Evolutionary conservation across 2,113 vertebrate genomes (phyloP), one percentile per base, ranked within the genome.

Genomic region (Ophthalmolycus amberensis): DNA sequence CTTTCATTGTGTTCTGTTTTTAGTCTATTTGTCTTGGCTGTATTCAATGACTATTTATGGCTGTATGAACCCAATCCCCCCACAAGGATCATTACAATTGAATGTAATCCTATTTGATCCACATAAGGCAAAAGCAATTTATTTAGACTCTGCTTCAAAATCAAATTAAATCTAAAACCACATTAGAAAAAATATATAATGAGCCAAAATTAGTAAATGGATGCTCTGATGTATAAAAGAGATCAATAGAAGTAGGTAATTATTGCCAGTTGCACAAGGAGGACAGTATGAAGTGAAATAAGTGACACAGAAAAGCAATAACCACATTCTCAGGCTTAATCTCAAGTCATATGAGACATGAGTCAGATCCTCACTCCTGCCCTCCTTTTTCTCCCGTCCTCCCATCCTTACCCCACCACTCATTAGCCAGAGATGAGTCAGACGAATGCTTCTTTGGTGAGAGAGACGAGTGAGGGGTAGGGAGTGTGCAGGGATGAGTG

Each of bases 371-470:
- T 84, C 60, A 44, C 70, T 75, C 52, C 69, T 89, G 71, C 77
- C 80, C 72, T 86, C 62, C 68, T 72, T 72, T 72, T 76, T n/a
- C 38, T 73, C 37, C 56, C 70, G 70, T 87, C 66, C 85, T 82
- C 76, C 82, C 72, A 59, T 80, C 63, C 56, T 80, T 80, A 76
- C 62, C 77, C 67, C 63, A 73, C 68, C 80, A 59, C 85, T 90
- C 82, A 88, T 90, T 92, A 93, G 85, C 77, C 75, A 59, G 29
- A 48, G 83, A 90, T 93, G 90, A 93, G 82, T 93, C 89, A 93
- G 86, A 85, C 60, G 42, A 79, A 81, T 84, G 70, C 54, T 79
- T 80, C 82, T 85, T 75, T 66, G 66, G 71, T 83, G 88, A 74
- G 84, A 46, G 73, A 74, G 48, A 42, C 38, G 56, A 80, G 22